phyloP scores from a whole-genome alignment of 2,888 invertebrate genomes.

The Dryomyza anilis region DNA sequence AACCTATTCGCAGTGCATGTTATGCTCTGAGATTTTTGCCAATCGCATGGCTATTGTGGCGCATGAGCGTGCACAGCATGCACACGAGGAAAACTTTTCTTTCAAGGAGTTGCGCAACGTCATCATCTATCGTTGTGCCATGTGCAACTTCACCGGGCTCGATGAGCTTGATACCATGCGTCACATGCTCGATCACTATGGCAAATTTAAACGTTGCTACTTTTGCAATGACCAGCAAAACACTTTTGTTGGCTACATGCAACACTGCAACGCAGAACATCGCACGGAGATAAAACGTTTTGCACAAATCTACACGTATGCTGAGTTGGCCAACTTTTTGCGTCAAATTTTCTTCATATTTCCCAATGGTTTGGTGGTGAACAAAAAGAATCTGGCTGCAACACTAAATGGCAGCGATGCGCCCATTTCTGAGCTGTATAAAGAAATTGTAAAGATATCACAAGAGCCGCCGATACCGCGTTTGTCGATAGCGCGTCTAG shows the following conservation, averaged over 20 bases:
- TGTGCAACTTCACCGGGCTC: constrained; percentile 58
- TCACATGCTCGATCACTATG: constrained; percentile 60
- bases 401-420: constrained; percentile 38
- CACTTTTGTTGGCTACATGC: constrained; percentile 49
- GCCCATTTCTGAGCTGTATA: constrained; percentile 40
- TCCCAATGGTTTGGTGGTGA: constrained; percentile 51
- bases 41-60: constrained; percentile 42
- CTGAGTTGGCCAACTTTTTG: constrained; percentile 41
- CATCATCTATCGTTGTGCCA: constrained; percentile 62
- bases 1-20: constrained; percentile 47
- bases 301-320: constrained; percentile 37
- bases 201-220: constrained; percentile 42
- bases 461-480: constrained; percentile 49
- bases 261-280: constrained; percentile 49
- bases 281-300: constrained; percentile 39
- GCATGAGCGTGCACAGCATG: constrained; percentile 42
- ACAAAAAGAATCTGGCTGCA: constrained; percentile 43
- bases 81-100: constrained; percentile 38
- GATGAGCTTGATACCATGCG: constrained; percentile 51
- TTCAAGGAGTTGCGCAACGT: constrained; percentile 46
- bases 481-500: constrained; percentile 43
- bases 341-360: constrained; percentile 48
- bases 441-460: constrained; percentile 44
- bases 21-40: constrained; percentile 48
- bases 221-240: constrained; percentile 39